Evolutionary conservation across 2,113 vertebrate genomes (phyloP).

Genomic region (Oryzias celebensis): DNA sequence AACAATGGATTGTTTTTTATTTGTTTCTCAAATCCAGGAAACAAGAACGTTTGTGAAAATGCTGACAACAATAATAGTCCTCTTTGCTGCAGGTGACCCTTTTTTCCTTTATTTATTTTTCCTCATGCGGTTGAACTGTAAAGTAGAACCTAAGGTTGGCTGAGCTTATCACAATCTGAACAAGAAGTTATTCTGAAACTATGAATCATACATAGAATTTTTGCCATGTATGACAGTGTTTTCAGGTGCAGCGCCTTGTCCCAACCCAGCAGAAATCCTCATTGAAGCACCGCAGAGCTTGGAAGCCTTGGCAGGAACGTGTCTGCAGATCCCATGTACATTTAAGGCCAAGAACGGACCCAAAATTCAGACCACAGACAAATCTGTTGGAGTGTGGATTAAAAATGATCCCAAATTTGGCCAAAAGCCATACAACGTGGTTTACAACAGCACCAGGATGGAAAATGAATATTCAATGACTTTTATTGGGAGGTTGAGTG

Average conservation of each 20-base stretch:
- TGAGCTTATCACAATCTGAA: background rate
- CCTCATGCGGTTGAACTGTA: no score
- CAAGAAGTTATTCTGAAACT: background rate
- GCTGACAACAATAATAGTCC: background rate
- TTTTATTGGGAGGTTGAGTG: background rate
- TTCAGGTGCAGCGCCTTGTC: conserved; percentile 2
- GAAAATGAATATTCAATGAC: background rate
- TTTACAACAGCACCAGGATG: background rate
- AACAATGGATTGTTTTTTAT: background rate
- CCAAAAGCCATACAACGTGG: background rate
- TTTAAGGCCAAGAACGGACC: background rate
- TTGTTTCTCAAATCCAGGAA: background rate
- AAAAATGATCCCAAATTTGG: background rate
- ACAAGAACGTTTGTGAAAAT: background rate
- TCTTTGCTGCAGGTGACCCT: conserved; percentile 33
- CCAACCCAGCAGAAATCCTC: accelerated
- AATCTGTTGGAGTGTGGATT: conserved; percentile 29
- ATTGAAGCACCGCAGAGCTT: conserved; percentile 11
- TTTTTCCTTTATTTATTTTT: background rate
- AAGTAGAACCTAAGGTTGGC: no score
- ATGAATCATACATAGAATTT: background rate
- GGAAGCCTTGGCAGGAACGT: conserved; percentile 50
- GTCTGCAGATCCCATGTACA: conserved; percentile 51
- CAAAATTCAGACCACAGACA: accelerated
- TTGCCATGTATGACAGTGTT: background rate